Percentiles rank a stretch among this genome's conserved stretches.
phyloP scores from a whole-genome alignment of 2,888 invertebrate genomes.

The Aromia moschata region DNA sequence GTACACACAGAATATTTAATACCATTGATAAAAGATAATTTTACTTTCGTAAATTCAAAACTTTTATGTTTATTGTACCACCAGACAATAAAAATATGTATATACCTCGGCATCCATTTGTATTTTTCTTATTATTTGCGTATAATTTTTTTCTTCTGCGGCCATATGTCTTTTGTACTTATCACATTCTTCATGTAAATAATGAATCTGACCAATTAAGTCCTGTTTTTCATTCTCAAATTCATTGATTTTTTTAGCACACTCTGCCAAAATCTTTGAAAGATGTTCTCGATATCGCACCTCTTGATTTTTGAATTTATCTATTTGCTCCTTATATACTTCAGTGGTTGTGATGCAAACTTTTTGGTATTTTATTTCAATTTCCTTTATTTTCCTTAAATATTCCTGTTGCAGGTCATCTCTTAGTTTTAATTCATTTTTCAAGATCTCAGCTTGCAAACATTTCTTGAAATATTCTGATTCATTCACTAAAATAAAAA shows the following conservation, averaged over 20 bases:
- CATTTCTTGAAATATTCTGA: slow-evolving; percentile 14
- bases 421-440: slow-evolving; percentile 48
- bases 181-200: slow-evolving; percentile 39
- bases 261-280: slow-evolving; percentile 47
- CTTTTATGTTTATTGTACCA: background rate
- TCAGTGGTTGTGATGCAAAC: slow-evolving; percentile 40
- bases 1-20: too few species aligned
- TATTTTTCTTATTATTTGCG: slow-evolving; percentile 32
- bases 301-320: slow-evolving; percentile 48
- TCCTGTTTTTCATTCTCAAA: slow-evolving; percentile 45
- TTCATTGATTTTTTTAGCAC: slow-evolving; percentile 45
- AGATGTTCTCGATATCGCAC: slow-evolving; percentile 48
- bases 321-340: slow-evolving; percentile 44
- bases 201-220: slow-evolving; percentile 35
- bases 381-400: slow-evolving; percentile 45
- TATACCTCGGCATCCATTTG: slow-evolving; percentile 40
- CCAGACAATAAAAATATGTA: too few species aligned
- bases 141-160: slow-evolving; percentile 36
- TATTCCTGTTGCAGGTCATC: slow-evolving; percentile 51
- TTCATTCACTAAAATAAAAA: slow-evolving; percentile 22
- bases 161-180: slow-evolving; percentile 32
- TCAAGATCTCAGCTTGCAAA: slow-evolving; percentile 42
- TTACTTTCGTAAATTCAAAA: too few species aligned
- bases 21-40: background rate
- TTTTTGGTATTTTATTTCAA: slow-evolving; percentile 50